These are phyloP conservation scores for Delichon dasypus DNA, from an alignment of 2,797 vertebrate species.

Conservation along the genomic window DNA sequence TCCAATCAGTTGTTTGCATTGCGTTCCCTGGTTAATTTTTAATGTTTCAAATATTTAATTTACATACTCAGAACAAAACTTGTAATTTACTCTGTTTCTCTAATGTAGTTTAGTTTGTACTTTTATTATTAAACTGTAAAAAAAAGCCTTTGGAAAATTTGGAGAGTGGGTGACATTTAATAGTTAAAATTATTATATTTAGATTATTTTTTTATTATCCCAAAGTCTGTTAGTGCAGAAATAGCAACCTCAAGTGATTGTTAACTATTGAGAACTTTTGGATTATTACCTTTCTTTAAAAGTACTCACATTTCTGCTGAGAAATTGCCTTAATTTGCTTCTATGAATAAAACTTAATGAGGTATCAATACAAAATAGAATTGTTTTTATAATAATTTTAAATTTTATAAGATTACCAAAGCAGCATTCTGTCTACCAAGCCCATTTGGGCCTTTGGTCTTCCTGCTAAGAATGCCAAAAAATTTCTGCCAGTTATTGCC, in stretches of 20 bases:
- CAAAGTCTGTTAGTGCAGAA: not conserved
- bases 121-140: not conserved
- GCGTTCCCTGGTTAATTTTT: not conserved
- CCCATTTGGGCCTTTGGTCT: not conserved
- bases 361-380: not conserved
- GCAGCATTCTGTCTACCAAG: not conserved
- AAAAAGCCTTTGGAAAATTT: not conserved
- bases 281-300: constrained; percentile 1
- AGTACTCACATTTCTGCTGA: not conserved
- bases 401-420: not conserved
- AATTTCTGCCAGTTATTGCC: not conserved
- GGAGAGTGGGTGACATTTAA: not conserved
- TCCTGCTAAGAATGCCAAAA: not conserved
- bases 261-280: not conserved
- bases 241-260: not conserved
- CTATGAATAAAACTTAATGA: not conserved
- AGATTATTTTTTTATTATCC: not conserved
- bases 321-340: not conserved
- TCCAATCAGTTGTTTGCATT: not conserved
- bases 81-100: not conserved
- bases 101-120: not conserved
- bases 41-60: not conserved
- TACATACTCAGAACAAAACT: not conserved
- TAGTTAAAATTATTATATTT: not conserved
- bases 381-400: not conserved